These are phyloP conservation scores for Lagocephalus sceleratus DNA, from an alignment of 2,797 vertebrate genomes.

Conservation along the genomic window DNA sequence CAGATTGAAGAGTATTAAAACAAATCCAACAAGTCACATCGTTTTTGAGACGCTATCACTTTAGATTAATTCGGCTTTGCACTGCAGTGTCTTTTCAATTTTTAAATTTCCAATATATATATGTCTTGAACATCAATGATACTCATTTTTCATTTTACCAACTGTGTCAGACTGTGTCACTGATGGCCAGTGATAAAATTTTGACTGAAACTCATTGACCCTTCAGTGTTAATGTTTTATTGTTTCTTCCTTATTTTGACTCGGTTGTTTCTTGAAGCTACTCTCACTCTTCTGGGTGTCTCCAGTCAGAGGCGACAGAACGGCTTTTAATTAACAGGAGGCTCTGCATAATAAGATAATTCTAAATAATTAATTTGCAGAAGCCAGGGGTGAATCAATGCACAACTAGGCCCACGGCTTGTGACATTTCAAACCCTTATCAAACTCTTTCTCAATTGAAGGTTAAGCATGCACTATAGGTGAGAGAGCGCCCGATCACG, in stretches of 20 bases:
- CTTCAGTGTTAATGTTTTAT: slow-evolving; percentile 31
- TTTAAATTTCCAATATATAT: too few species aligned
- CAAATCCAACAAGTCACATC: too few species aligned
- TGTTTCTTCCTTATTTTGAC: slow-evolving; percentile 8
- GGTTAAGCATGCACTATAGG: slow-evolving; percentile 52
- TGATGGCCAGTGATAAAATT: too few species aligned
- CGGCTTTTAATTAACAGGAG: slow-evolving; percentile 52
- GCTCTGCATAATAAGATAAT: slow-evolving; percentile 55
- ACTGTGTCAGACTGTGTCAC: too few species aligned
- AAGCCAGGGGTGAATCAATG: slow-evolving; percentile 33
- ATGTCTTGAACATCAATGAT: too few species aligned
- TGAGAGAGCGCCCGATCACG: slow-evolving; percentile 41
- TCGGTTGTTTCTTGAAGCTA: slow-evolving; percentile 37
- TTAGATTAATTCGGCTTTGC: too few species aligned
- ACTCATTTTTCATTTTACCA: too few species aligned
- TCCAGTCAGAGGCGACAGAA: slow-evolving; percentile 39
- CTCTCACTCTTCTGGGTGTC: slow-evolving; percentile 36
- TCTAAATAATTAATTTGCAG: slow-evolving; percentile 39
- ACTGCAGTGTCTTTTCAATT: too few species aligned
- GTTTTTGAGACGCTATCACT: too few species aligned
- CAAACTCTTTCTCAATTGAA: slow-evolving; percentile 25
- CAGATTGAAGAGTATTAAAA: too few species aligned
- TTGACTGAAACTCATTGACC: too few species aligned
- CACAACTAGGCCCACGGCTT: slow-evolving; percentile 11
- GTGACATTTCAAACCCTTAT: slow-evolving; percentile 14